phyloP scores from a whole-genome alignment of 2,888 invertebrate genomes.

The Unio delphinus region DNA sequence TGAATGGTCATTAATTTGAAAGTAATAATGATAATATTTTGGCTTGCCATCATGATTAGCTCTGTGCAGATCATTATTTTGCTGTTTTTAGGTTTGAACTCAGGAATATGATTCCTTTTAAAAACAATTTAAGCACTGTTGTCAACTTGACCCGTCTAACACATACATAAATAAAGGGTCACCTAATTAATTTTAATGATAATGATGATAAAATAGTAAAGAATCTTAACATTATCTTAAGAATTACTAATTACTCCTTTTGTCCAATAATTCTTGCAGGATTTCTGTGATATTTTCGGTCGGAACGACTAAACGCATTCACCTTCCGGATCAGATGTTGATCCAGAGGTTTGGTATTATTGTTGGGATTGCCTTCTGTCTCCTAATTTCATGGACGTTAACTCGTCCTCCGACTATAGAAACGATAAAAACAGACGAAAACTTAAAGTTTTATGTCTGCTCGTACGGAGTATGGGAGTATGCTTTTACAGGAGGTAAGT shows the following conservation, averaged over 20 bases:
- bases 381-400: slow-evolving; percentile 91
- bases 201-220: too few relatives aligned
- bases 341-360: slow-evolving; percentile 95
- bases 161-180: too few relatives aligned
- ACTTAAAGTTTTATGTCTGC: slow-evolving; percentile 90
- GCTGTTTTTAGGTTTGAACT: too few relatives aligned
- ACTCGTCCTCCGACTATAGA: slow-evolving; percentile 36
- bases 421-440: slow-evolving; percentile 69
- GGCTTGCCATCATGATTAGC: too few relatives aligned
- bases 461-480: slow-evolving; percentile 96
- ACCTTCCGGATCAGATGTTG: slow-evolving; percentile 91
- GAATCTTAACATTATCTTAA: too few relatives aligned
- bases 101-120: too few relatives aligned
- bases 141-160: too few relatives aligned
- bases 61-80: too few relatives aligned
- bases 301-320: slow-evolving; percentile 92
- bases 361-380: slow-evolving; percentile 89
- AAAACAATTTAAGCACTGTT: too few relatives aligned
- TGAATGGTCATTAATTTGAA: too few relatives aligned
- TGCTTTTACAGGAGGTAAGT: slow-evolving; percentile 86
- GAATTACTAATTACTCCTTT: neutral
- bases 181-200: too few relatives aligned
- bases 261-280: slow-evolving; percentile 73
- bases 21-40: too few relatives aligned
- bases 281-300: slow-evolving; percentile 93